phyloP scores from a whole-genome alignment of 2,113 vertebrate species.

The Theristicus caerulescens region DNA sequence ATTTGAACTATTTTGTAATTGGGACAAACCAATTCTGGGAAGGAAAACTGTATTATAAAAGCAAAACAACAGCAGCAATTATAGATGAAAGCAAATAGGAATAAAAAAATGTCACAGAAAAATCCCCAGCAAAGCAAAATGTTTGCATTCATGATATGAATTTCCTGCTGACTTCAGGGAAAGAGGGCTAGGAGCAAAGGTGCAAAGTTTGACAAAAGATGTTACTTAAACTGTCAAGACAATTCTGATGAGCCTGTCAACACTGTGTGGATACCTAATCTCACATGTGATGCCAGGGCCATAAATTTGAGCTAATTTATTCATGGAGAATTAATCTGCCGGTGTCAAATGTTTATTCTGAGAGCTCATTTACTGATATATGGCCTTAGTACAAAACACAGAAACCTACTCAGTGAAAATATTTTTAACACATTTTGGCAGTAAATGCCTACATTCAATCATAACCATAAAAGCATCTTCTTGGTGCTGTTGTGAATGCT shows the following conservation, averaged over 20 bases:
- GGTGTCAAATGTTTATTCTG: background rate
- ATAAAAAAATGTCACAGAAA: background rate
- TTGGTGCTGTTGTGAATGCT: background rate
- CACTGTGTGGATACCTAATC: background rate
- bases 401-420: constrained; percentile 11
- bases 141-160: background rate
- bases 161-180: constrained; percentile 24
- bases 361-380: background rate
- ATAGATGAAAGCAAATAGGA: background rate
- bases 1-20: background rate
- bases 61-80: background rate
- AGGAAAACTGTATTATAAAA: background rate
- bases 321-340: constrained; percentile 24
- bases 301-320: constrained; percentile 31
- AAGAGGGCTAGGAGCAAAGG: background rate
- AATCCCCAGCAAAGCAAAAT: background rate
- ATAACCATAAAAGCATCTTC: background rate
- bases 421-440: background rate
- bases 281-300: background rate
- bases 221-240: constrained; percentile 4
- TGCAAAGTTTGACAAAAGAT: constrained; percentile 24
- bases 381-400: background rate
- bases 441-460: background rate
- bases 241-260: background rate
- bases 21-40: background rate